Evolutionary conservation across 2,888 invertebrate species (phyloP), one percentile per base, ranked within the genome.

Genomic region (Rhagophthalmus giganteus): DNA sequence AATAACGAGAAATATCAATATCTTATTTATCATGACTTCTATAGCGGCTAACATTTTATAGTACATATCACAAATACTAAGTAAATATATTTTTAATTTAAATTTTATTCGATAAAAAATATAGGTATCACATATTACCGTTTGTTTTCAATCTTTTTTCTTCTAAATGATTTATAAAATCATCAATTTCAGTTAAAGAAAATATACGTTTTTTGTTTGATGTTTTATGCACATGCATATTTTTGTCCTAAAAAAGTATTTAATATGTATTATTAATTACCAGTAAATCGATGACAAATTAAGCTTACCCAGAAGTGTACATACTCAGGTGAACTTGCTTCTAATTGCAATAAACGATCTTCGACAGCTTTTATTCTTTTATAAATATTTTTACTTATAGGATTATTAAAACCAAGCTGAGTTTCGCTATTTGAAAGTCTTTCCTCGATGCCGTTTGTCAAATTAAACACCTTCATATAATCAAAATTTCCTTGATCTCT

Each of bases 271-370:
- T 11, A 12, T 11, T 15, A 24, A 12, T n/a, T n/a, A n/a, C n/a
- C n/a, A n/a, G n/a, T n/a, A n/a, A 16, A 3, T 32, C 28, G 10
- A 30, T 8, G 14, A 38, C 37, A 16, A 20, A 14, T 28, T 10
- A 8, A 32, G 11, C 12, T 40, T 40, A 52, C 45, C 40, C 45
- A 79, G 73, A 86, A 85, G 60, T 84, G 80, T 13, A 83, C 81
- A 67, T 92, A 92, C 72, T 92, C 92, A 0, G 91, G 91, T 26
- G 90, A 91, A 41, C 88, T 71, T 0, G 88, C 80, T 72, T 92
- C 87, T 48, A 92, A 72, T 53, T 81, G 76, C 4, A 88, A 76
- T 35, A 93, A 80, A 56, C 84, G 80, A 63, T 90, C 83, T 72
- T 93, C 92, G 63, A 91, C 78, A 1, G 74, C 75, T 71, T 89